Evolutionary conservation across 2,113 vertebrate genomes (phyloP), one percentile per base, ranked within the genome.

Genomic region (Bostrychus sinensis): DNA sequence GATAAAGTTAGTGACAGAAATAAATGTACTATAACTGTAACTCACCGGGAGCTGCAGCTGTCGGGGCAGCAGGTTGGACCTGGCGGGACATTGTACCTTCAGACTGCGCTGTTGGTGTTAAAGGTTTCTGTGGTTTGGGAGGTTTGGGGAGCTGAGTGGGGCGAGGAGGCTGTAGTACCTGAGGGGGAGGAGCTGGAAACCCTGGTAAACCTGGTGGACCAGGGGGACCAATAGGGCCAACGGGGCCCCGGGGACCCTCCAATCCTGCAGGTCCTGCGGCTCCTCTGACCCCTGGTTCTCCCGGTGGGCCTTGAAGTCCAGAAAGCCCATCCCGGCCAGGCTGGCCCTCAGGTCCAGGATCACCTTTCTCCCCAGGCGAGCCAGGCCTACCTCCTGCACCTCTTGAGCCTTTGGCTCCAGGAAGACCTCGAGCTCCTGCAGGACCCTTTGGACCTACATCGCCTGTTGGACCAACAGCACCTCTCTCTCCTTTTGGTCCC

Each of bases 371-470:
- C 16, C 97, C 97, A 37, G 94, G 89, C 9, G 77, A 86, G 58
- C 97, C 97, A 0, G 94, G 91, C 82, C 96, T 95, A 61, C 96
- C 97, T 0, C 93, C 92, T 64, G 95, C 91, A 30, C 97, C 97
- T 62, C 94, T 94, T 17, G 94, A 94, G 43, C 96, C 97, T 91
- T 97, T 99, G 64, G 91, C 66, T 12, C 96, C 97, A 50, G 93
- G 91, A 0, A 91, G 81, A 70, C 97, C 97, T 72, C 89, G 94
- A 39, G 92, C 84, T 25, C 97, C 97, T 55, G 92, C 86, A 23
- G 85, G 53, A 54, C 96, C 97, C 62, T 95, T 95, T 66, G 94
- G 92, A 87, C 97, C 97, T 11, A 91, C 83, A 10, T 77, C 78
- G 0, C 97, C 97, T 0, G 80, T 42, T 5, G 89, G 92, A 55